Evolutionary conservation across 92 coral and sea anemone species (phyloP).

Genomic region (Phenganax subtilis): DNA sequence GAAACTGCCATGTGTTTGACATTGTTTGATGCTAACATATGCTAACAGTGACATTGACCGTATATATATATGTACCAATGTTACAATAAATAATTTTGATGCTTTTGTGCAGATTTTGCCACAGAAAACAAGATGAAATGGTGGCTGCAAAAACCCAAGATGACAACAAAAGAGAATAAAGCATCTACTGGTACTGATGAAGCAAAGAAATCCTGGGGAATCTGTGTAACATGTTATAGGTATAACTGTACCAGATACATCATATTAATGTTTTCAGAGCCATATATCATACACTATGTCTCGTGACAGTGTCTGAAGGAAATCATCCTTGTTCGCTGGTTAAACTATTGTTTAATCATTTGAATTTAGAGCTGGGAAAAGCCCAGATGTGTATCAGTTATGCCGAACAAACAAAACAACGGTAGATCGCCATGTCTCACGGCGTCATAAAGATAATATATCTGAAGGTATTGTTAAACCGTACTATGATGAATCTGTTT

Average conservation of each 20-base stretch:
- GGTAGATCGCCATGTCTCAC: conserved; percentile 1
- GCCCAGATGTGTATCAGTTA: conserved; percentile 5
- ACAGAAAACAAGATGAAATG: background rate
- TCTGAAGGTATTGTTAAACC: background rate
- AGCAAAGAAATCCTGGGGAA: conserved; percentile 5
- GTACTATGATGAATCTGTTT: conserved; percentile 10
- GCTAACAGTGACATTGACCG: no score
- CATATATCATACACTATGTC: background rate
- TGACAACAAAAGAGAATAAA: background rate
- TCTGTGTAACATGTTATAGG: conserved; percentile 23
- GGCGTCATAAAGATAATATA: conserved; percentile 10
- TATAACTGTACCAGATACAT: background rate
- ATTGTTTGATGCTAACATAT: no score
- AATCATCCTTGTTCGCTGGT: background rate
- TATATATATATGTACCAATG: background rate
- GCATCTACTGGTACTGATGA: background rate
- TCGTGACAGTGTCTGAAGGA: background rate
- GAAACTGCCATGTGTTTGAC: no score
- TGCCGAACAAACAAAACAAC: background rate
- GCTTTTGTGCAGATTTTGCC: background rate
- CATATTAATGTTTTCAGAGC: background rate
- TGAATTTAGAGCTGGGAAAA: conserved; percentile 2
- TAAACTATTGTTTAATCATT: background rate
- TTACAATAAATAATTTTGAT: background rate
- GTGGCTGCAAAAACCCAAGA: conserved; percentile 10